These are phyloP conservation scores for Ceramica pisi DNA, from an alignment of 2,888 invertebrate species.

Conservation along the genomic window DNA sequence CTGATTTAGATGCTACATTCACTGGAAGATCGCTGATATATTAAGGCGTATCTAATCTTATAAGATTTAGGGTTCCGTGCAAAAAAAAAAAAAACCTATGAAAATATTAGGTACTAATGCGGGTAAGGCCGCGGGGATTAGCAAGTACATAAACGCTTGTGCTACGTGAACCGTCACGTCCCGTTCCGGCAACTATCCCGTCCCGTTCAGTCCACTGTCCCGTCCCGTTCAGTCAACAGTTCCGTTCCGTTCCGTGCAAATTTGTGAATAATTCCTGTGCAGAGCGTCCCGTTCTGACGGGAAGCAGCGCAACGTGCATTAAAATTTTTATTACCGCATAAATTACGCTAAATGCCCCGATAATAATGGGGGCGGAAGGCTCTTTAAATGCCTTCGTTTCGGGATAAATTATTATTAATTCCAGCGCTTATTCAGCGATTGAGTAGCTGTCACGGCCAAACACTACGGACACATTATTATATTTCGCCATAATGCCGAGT, in stretches of 20 bases:
- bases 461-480: conserved; percentile 44
- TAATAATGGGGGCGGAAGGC: conserved; percentile 61
- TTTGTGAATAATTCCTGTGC: conserved; percentile 6
- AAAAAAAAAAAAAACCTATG: no score
- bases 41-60: no score
- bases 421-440: conserved; percentile 57
- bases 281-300: neutral
- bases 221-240: neutral
- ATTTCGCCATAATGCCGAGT: conserved; percentile 29
- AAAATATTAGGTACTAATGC: no score
- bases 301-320: conserved; percentile 47
- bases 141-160: neutral
- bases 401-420: conserved; percentile 65
- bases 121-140: no score
- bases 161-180: no score
- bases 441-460: conserved; percentile 50
- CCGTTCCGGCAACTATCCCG: neutral
- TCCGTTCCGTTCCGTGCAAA: neutral
- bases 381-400: conserved; percentile 63
- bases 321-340: conserved; percentile 64
- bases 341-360: conserved; percentile 59
- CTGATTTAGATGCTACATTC: no score
- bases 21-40: no score
- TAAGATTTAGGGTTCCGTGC: no score
- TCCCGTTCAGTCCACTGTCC: neutral